Percentiles rank a stretch among this genome's conserved stretches.
Evolutionary conservation across 2,113 vertebrate species (phyloP).

Genomic region (Amphiprion ocellaris): DNA sequence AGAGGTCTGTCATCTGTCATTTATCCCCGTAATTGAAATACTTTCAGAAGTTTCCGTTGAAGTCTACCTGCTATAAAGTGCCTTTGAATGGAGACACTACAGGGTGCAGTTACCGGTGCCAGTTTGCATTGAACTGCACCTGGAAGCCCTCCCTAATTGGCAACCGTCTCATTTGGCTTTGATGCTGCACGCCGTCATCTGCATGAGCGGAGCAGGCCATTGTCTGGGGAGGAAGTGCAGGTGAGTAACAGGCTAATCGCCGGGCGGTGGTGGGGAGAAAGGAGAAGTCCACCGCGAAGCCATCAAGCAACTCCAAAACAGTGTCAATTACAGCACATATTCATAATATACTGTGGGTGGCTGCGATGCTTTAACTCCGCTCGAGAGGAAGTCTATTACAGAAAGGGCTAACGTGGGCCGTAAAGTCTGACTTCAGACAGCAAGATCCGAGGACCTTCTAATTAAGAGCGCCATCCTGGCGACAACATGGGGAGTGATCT

Average conservation of each 20-base stretch:
- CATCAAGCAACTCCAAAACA: constrained; percentile 66
- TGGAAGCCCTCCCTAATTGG: constrained; percentile 76
- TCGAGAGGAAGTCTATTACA: constrained; percentile 38
- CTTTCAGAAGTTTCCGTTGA: constrained; percentile 66
- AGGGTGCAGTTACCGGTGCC: constrained; percentile 68
- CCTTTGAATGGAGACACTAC: constrained; percentile 69
- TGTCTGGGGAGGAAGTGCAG: constrained; percentile 73
- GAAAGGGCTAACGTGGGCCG: constrained; percentile 61
- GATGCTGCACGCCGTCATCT: constrained; percentile 72
- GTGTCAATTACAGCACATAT: constrained; percentile 76
- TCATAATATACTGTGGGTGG: constrained; percentile 63
- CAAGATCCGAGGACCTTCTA: constrained; percentile 73
- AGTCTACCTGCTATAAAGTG: constrained; percentile 57
- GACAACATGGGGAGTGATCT: constrained; percentile 72
- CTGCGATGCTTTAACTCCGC: constrained; percentile 48
- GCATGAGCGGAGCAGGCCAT: constrained; percentile 64
- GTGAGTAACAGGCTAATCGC: constrained; percentile 79
- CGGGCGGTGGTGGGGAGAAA: constrained; percentile 54
- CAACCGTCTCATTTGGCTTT: constrained; percentile 82
- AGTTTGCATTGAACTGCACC: constrained; percentile 78
- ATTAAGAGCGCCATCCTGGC: constrained; percentile 73
- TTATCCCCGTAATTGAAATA: constrained; percentile 64
- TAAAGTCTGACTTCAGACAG: constrained; percentile 71
- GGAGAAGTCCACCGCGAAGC: constrained; percentile 57
- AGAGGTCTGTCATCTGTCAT: constrained; percentile 20